Base-by-base conservation (phyloP, 2,888 invertebrate species). In the Nomada flava region DNA sequence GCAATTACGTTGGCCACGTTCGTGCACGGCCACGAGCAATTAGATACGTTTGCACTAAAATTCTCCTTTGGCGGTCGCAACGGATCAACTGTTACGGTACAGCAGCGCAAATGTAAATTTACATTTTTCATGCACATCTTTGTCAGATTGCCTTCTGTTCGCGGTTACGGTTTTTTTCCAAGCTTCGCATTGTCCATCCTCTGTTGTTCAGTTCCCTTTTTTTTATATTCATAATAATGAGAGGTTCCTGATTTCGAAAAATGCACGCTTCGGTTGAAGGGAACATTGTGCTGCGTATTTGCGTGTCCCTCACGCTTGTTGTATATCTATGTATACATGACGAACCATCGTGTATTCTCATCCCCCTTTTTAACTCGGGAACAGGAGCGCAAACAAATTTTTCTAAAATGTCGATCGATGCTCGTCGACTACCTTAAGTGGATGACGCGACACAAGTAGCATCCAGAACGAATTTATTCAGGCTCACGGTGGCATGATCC, bases 391-490 rank as follows among this genome's bases (percentile, higher is more conserved):
- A 44, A 52, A 68, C 44, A 69, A 81, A 76, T 79, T 79, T 73
- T 78, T 72, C 52, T 11, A n/a, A 50, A 74, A 69, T 53, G 36
- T 11, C 64, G 81, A 74, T 81, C 81, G 79, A 72, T 79, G 47
- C 23, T 5, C 23, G 36, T 10, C 67, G 23, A 29, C 23, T 20
- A 52, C 59, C 44, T 79, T 72, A 55, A 78, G 72, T 78, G 79
- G 72, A 72, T 52, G 63, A 57, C 79, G 79, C 72, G 72, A 50
- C 36, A 57, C 72, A 63, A 63, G 72, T 23, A 52, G 68, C 73
- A 53, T 68, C 72, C 73, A 59, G 64, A 79, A 72, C 72, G 80
- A 79, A 79, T 80, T 80, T 80, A 67, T 73, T 47, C 79, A 57
- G 72, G 29, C 78, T 18, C 4, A 23, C n/a, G 57, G 63, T 15